These are phyloP conservation scores for Limulus polyphemus DNA, from an alignment of 2,888 invertebrate species.

Conservation along the genomic window DNA sequence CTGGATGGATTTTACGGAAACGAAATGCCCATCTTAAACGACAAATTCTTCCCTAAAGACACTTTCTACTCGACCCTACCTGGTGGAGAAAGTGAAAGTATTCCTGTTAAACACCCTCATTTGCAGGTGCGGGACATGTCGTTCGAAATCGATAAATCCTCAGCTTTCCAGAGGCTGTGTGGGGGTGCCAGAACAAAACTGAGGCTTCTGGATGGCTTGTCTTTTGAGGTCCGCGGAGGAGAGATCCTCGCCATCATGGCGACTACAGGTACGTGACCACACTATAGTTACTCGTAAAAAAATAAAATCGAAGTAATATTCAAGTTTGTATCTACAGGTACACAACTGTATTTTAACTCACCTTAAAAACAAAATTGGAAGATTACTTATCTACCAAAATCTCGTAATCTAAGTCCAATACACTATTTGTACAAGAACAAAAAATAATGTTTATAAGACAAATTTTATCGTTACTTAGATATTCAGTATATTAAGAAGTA, in stretches of 20 bases:
- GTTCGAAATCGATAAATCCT: conserved; percentile 44
- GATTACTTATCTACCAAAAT: no score
- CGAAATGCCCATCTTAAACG: conserved; percentile 32
- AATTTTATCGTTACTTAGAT: no score
- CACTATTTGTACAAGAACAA: no score
- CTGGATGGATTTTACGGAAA: conserved; percentile 23
- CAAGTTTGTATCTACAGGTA: no score
- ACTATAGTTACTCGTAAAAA: no score
- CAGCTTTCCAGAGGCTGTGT: conserved; percentile 32
- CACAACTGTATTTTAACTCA: no score
- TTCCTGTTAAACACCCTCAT: conserved; percentile 35
- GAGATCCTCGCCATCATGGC: conserved; percentile 83
- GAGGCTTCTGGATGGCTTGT: conserved; percentile 54
- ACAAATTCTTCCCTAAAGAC: conserved; percentile 33
- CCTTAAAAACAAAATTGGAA: no score
- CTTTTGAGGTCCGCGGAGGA: conserved; percentile 78
- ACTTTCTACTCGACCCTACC: conserved; percentile 25
- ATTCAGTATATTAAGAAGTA: no score
- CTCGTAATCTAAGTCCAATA: no score
- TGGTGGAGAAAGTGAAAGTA: conserved; percentile 11
- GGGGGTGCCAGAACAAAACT: conserved; percentile 37
- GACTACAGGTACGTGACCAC: conserved; percentile 46
- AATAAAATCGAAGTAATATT: no score
- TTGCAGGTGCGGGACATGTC: conserved; percentile 50
- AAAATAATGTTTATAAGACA: no score